Base-by-base conservation (phyloP, 1,140 invertebrate species). In the Alviniconcha marisindica region DNA sequence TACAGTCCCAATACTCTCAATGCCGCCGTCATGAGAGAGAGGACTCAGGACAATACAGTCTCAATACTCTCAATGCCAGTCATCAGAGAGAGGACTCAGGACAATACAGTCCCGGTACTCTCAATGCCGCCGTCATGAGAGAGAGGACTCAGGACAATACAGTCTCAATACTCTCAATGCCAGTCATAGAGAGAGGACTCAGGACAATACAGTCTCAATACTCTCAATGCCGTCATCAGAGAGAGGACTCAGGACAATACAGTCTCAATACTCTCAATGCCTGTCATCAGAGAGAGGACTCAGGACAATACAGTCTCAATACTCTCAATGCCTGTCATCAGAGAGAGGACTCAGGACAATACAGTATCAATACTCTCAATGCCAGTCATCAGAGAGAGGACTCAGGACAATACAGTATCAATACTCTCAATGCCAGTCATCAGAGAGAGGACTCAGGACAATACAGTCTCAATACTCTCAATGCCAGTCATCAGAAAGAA, bases 371-470 rank as follows among this genome's bases (percentile, higher is more conserved):
- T 18, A 36, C 12, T 79, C 28, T 31, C 31, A 14, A 33, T 31
- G 73, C 24, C 18, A 79, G n/a, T 42, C 14, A 21, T 79, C 2
- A 36, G 54, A 56, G 28, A 2, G 24, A 54, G n/a, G 54, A 56
- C 77, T 24, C 44, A 28, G 15, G 83, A 83, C 51, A 86, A 74
- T 5, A 86, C 85, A 31, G 85, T 86, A 38, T 86, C 85, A 0
- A 86, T 81, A 80, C 85, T 84, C 15, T 83, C 85, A 24, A 86
- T 66, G 12, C 83, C 85, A 21, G 77, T 86, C 85, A 44, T 86
- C 83, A 69, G 73, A 82, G 33, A 77, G 56, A 42, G 82, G 82
- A 76, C 79, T n/a, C n/a, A 31, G 63, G 33, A 80, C 1, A 1
- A 54, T 28, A 63, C 28, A 31, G n/a, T 56, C 31, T 28, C 21